Evolutionary conservation across 2,113 vertebrate species (phyloP), one percentile per base, ranked within the genome.

Genomic region (Xenus cinereus): DNA sequence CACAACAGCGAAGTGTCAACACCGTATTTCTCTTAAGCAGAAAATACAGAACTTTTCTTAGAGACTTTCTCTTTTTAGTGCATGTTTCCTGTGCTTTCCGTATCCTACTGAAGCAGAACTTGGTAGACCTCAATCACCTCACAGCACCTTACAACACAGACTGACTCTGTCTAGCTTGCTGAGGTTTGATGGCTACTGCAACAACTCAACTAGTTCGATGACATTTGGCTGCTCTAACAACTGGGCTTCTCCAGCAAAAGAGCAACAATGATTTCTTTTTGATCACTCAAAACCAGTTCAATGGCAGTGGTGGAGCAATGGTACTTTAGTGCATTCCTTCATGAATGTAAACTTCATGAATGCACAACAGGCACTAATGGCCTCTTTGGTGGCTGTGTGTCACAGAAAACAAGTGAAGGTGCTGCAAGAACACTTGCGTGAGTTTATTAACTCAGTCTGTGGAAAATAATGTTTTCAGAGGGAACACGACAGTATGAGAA

Each of bases 241-340:
- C 27, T 28, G 39, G 7, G 4, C 26, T 19, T 39, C 24, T 68
- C 32, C 68, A 73, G 20, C 53, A 15, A 53, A 46, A 57, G 32
- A n/a, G 19, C 26, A 81, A 21, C 6, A 39, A 13, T 4, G n/a
- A 19, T 51, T 73, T 46, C 3, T 35, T 66, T 89, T 54, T 57
- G 9, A 22, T 73, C 35, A 5, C 46, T 74, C 41, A 50, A 69
- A 69, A 23, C 3, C 24, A 18, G 20, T 30, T 75, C 35, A 64
- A 2, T 1, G 21, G 4, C 32, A 68, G 30, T 1, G 2, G 26
- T 20, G 28, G 21, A 18, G 7, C 10, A 32, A 12, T 37, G 14
- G 14, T 35, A 43, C 35, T 32, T 64, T 28, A 51, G 26, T 45
- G 17, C 13, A 35, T 57, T 80, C 66, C 35, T 50, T 45, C 50